Conservation (phyloP, 1,140 invertebrate species). For the Meloidogyne hapla region DNA sequence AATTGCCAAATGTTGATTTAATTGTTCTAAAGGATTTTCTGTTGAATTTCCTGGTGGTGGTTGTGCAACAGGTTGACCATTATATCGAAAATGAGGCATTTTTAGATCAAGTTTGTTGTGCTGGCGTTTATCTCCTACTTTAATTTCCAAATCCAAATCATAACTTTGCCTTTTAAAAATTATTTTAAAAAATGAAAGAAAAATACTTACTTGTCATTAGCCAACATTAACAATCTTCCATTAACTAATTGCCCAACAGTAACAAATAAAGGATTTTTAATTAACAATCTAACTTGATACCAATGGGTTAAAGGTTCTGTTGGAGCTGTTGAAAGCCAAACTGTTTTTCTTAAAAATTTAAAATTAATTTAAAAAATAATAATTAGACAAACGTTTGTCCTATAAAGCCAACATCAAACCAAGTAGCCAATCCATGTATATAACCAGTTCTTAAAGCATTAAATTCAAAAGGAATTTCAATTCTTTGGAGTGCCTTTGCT, state of each 20-base stretch:
- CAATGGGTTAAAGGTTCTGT: slow-evolving; percentile 98
- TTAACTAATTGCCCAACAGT: slow-evolving; percentile 87
- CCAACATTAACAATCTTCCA: slow-evolving; percentile 81
- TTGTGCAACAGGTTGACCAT: slow-evolving; percentile 68
- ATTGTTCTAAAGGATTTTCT: slow-evolving; percentile 40
- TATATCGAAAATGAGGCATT: slow-evolving; percentile 89
- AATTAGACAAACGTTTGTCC: slow-evolving; percentile 68
- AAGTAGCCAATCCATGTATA: slow-evolving; percentile 95
- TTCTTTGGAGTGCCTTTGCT: slow-evolving; percentile 89
- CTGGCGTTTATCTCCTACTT: not conserved
- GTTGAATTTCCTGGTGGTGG: slow-evolving; percentile 70
- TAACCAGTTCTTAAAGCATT: slow-evolving; percentile 86
- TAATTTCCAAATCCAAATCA: slow-evolving; percentile 34
- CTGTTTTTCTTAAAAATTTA: slow-evolving; percentile 70
- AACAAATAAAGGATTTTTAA: slow-evolving; percentile 88
- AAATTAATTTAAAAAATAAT: slow-evolving; percentile 8
- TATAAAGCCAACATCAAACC: slow-evolving; percentile 99
- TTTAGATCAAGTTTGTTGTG: slow-evolving; percentile 90
- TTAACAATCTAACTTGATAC: slow-evolving; percentile 96
- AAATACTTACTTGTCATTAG: slow-evolving; percentile 77
- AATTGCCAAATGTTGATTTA: slow-evolving; percentile 8
- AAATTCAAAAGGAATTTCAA: slow-evolving; percentile 92
- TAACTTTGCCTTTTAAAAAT: slow-evolving; percentile 42
- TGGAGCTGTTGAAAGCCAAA: slow-evolving; percentile 96
- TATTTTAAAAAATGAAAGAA: slow-evolving; percentile 28